phyloP scores from a whole-genome alignment of 2,113 vertebrate species.

The Varanus salvator region DNA sequence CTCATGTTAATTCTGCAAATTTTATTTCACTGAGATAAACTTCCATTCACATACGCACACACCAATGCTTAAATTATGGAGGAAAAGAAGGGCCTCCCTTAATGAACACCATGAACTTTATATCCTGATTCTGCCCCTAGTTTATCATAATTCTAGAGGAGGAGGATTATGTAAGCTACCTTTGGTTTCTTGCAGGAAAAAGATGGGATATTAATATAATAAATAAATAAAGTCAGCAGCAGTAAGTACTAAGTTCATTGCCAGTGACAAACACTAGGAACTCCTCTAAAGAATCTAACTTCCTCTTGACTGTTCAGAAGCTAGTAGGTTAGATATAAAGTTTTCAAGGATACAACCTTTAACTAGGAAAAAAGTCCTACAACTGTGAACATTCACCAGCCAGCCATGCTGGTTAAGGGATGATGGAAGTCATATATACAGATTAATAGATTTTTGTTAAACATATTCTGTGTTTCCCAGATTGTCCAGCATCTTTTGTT shows the following conservation, averaged over 20 bases:
- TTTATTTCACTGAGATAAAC: neutral
- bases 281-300: neutral
- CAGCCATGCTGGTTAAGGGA: too few species aligned
- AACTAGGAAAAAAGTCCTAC: too few species aligned
- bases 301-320: constrained; percentile 49
- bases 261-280: constrained; percentile 19
- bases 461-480: too few species aligned
- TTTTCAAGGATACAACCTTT: neutral
- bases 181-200: too few species aligned
- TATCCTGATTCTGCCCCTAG: neutral
- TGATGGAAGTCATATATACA: too few species aligned
- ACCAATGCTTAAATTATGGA: neutral
- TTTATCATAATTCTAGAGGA: neutral
- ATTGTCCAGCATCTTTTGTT: too few species aligned
- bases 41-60: neutral
- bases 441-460: too few species aligned
- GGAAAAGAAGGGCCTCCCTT: too few species aligned
- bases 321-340: constrained; percentile 3
- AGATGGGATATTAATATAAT: too few species aligned
- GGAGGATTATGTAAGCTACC: too few species aligned
- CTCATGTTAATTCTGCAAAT: neutral
- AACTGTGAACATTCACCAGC: too few species aligned
- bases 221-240: too few species aligned
- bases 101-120: neutral
- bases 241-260: constrained; percentile 9